Evolutionary conservation across 2,888 invertebrate genomes (phyloP), one percentile per base, ranked within the genome.

Genomic region (Hedya salicella): DNA sequence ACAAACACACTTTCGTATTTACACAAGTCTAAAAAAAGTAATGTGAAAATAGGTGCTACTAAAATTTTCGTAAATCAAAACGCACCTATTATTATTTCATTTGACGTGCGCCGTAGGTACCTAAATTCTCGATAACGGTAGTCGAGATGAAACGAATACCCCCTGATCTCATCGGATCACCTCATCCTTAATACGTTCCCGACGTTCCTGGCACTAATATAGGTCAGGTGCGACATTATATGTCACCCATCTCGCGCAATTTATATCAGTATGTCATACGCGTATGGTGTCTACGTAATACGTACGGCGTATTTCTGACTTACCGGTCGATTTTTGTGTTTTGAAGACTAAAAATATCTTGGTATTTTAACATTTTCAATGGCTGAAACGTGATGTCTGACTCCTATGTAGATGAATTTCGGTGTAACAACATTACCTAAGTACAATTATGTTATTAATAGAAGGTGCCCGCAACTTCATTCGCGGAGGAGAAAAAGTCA

Each of bases 221-320:
- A 64, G 57, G 63, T 57, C 63, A 64, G 56, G 49, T 49, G 57
- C 42, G 57, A 50, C 49, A 42, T 36, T n/a, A 36, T 36, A 36
- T 57, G 56, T 44, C 56, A 40, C 32, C 49, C 30, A 48, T 48
- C 54, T 25, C 42, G 42, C 42, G 42, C 25, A 9, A n/a, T 17
- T 19, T 46, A 19, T 19, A 21, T 46, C 46, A 46, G 46, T 17
- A 17, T 13, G 19, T 46, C 21, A 46, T 13, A 21, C 21, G 6
- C 46, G 13, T 21, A 25, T 25, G 25, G 25, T 6, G 25, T 6
- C 25, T 25, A 25, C 6, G 6, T 25, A 6, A 46, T 13, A 21
- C 21, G 6, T 9, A 13, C 5, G 11, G 46, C 9, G 17, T 19
- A 46, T 5, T 13, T 46, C 13, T 13, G 46, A 36, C 8, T 11